Conservation (phyloP, 1,140 invertebrate genomes). For the Steinernema feltiae region DNA sequence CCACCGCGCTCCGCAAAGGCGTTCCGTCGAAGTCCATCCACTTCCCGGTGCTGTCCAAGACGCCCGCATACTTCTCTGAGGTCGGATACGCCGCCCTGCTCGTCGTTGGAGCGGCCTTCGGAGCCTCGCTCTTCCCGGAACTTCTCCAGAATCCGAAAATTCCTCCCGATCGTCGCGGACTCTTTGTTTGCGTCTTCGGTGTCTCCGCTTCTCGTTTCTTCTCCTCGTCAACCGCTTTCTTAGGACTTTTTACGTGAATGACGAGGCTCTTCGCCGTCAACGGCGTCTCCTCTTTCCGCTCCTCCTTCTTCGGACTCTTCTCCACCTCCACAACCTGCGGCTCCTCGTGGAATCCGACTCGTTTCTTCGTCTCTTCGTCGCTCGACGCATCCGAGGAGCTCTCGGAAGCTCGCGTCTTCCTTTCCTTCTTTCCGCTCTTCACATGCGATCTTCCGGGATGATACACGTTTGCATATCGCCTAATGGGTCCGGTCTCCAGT, state of each 20-base stretch:
- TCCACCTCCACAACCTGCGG: neutral
- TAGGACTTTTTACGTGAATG: neutral
- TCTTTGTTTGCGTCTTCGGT: neutral
- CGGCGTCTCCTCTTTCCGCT: constrained; percentile 28
- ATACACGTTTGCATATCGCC: constrained; percentile 14
- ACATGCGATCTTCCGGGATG: constrained; percentile 21
- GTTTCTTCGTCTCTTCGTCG: neutral
- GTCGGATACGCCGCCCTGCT: neutral
- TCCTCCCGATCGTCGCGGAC: neutral
- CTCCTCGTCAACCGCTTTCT: neutral
- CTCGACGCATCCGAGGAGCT: neutral
- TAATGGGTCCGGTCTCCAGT: constrained; percentile 1
- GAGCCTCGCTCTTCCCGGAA: neutral
- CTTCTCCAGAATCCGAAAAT: neutral
- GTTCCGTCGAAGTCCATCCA: neutral
- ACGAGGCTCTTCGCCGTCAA: neutral
- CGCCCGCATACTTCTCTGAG: neutral
- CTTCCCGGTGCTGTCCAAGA: neutral
- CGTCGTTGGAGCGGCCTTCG: neutral
- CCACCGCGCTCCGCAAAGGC: neutral
- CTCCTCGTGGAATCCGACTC: constrained; percentile 5
- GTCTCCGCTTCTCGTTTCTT: neutral
- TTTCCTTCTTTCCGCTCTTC: constrained; percentile 30
- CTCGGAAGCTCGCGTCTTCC: constrained; percentile 10
- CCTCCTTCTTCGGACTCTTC: constrained; percentile 17